Conservation (phyloP, 2,113 vertebrate genomes). For the Peromyscus polionotus region DNA sequence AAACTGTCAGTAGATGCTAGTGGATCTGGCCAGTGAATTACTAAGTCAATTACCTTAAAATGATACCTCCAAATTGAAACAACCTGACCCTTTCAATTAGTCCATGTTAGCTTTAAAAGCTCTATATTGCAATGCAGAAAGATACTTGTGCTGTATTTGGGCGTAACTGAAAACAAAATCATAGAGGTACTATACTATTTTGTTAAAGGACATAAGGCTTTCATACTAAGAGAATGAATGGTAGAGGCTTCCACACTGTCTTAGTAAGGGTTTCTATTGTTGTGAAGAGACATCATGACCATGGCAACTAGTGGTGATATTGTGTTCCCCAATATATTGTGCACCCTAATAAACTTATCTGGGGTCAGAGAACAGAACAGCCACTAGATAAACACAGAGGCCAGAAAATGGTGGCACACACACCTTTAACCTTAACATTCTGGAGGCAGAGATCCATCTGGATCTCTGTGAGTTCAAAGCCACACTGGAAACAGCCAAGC, state of each 20-base stretch:
- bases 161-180: neutral
- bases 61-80: neutral
- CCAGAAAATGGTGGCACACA: too few species aligned
- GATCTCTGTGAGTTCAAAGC: too few species aligned
- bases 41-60: conserved; percentile 4
- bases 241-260: neutral
- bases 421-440: too few species aligned
- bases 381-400: too few species aligned
- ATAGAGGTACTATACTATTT: neutral
- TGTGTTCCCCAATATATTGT: too few species aligned
- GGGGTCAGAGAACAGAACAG: too few species aligned
- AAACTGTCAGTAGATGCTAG: neutral
- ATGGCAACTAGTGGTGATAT: too few species aligned
- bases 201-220: neutral
- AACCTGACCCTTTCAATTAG: neutral
- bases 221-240: neutral
- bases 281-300: neutral
- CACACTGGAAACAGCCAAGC: too few species aligned
- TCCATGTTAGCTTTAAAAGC: neutral
- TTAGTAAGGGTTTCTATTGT: neutral
- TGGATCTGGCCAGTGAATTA: neutral
- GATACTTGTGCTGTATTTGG: neutral
- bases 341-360: too few species aligned
- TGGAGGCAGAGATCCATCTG: too few species aligned
- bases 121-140: neutral